These are phyloP conservation scores for Dione juno DNA, from an alignment of 2,888 invertebrate species.

Conservation along the genomic window DNA sequence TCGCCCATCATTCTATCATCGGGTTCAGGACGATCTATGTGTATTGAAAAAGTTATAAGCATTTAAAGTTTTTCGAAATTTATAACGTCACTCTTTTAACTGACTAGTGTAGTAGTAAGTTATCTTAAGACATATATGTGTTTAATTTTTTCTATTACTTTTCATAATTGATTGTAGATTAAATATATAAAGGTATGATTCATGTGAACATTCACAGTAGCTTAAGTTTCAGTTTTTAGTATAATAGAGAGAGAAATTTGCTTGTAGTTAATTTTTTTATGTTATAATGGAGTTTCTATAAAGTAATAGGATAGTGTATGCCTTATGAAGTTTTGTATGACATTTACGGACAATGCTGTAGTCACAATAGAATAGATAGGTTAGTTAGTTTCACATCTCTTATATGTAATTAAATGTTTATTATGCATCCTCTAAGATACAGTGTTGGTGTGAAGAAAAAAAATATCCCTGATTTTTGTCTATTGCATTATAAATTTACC, in stretches of 20 bases:
- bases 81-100: neutral
- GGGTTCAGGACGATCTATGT: neutral
- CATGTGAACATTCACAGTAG: neutral
- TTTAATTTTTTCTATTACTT: neutral
- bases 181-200: neutral
- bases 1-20: neutral
- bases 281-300: neutral
- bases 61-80: neutral
- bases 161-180: neutral
- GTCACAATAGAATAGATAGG: neutral
- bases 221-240: neutral
- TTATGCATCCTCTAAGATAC: too few species aligned
- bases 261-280: neutral
- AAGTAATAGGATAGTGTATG: neutral
- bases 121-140: neutral
- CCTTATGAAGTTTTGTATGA: neutral
- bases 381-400: neutral
- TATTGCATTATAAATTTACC: too few species aligned
- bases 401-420: conserved; percentile 3
- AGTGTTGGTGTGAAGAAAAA: too few species aligned
- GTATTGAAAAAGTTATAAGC: neutral
- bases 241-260: conserved; percentile 2
- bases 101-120: neutral
- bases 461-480: too few species aligned
- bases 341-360: neutral